Percentiles rank a stretch among this genome's conserved stretches.
Conservation (phyloP, 2,888 invertebrate species). For the Andrena fulva region DNA sequence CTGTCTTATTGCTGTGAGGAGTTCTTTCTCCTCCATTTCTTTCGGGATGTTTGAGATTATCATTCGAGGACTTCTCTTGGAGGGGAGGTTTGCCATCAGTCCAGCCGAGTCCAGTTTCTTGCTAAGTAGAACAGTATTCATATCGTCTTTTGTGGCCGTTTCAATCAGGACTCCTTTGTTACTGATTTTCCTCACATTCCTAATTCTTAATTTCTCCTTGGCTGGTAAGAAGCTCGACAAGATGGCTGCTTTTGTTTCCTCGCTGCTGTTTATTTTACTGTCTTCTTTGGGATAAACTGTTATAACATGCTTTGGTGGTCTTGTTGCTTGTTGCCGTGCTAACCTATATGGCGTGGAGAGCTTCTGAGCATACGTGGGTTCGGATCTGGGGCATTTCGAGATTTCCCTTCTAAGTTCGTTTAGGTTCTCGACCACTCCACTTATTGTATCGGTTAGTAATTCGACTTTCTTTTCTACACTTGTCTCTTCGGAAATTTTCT, state of each 20-base stretch:
- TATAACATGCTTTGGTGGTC: no score
- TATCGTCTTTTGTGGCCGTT: background rate
- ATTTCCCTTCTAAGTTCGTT: no score
- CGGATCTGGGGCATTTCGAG: no score
- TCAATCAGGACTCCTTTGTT: background rate
- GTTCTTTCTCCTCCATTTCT: background rate
- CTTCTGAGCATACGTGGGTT: no score
- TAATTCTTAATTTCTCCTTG: background rate
- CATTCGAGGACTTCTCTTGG: background rate
- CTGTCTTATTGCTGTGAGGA: background rate
- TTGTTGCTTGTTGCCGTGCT: no score
- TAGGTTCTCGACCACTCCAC: no score
- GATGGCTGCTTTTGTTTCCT: background rate
- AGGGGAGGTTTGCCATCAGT: background rate
- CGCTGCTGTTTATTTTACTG: background rate
- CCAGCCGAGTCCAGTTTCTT: background rate
- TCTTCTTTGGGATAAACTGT: background rate
- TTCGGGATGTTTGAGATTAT: background rate
- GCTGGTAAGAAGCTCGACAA: no score
- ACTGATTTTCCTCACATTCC: background rate
- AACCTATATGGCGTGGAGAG: no score
- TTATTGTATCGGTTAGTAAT: no score
- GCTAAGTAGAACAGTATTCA: background rate
- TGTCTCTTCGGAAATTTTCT: no score
- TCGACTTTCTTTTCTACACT: no score